Evolutionary conservation across 2,113 vertebrate genomes (phyloP).

Genomic region (Misgurnus anguillicaudatus): DNA sequence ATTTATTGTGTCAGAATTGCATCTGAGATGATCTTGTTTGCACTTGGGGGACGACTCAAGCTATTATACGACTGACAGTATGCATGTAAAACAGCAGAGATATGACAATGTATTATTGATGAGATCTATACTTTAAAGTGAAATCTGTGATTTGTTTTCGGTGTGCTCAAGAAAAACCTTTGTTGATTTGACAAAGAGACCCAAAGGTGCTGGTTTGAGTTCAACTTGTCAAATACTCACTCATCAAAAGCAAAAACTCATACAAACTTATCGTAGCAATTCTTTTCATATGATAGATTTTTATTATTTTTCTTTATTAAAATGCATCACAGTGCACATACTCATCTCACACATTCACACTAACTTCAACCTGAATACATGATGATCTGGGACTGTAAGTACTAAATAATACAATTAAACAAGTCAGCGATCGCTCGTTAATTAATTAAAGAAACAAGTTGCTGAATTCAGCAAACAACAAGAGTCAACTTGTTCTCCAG

Average conservation of each 20-base stretch:
- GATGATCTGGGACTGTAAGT: neutral
- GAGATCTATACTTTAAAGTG: too few relatives aligned
- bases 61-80: too few relatives aligned
- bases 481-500: neutral
- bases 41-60: too few relatives aligned
- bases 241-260: neutral
- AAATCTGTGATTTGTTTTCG: neutral
- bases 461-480: neutral
- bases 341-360: neutral
- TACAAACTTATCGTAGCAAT: neutral
- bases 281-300: neutral
- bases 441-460: constrained; percentile 19
- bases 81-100: neutral
- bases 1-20: too few relatives aligned
- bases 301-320: neutral
- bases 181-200: constrained; percentile 1
- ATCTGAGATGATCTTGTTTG: neutral
- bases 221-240: neutral
- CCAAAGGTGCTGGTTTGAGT: neutral
- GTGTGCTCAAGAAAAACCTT: neutral
- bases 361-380: constrained; percentile 2
- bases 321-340: neutral
- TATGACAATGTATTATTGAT: neutral
- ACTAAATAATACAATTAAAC: constrained; percentile 4
- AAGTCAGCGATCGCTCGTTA: neutral